Percentiles rank a stretch among this genome's conserved stretches.
Evolutionary conservation across 2,888 invertebrate species (phyloP).

Genomic region (Tetragnatha montana): DNA sequence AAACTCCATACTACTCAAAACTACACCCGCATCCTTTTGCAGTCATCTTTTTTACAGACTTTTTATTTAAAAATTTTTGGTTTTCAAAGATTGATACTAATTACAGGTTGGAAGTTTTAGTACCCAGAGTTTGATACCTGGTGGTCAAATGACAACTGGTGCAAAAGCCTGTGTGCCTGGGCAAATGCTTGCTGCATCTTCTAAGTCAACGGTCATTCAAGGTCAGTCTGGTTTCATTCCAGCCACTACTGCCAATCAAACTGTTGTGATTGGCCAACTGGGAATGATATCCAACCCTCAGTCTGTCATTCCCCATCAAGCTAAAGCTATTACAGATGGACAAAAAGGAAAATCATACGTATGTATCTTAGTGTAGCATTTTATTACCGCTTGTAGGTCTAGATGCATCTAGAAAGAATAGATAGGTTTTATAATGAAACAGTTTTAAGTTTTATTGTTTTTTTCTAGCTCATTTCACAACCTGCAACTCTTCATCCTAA

Average conservation of each 20-base stretch:
- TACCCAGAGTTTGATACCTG: slow-evolving; percentile 58
- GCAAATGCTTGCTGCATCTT: slow-evolving; percentile 87
- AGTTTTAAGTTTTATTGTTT: not conserved
- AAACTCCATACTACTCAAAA: not conserved
- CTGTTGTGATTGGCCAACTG: slow-evolving; percentile 78
- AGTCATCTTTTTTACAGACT: not conserved
- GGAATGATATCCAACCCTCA: slow-evolving; percentile 81
- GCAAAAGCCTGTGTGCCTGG: slow-evolving; percentile 86
- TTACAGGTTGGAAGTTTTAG: slow-evolving; percentile 63
- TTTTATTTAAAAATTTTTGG: not conserved
- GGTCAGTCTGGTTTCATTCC: slow-evolving; percentile 82
- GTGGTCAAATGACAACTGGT: slow-evolving; percentile 84
- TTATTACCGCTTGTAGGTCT: not conserved
- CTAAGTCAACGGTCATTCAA: slow-evolving; percentile 81
- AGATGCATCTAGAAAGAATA: not conserved
- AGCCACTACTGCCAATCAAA: slow-evolving; percentile 74
- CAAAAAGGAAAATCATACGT: slow-evolving; percentile 73
- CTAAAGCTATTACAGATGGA: slow-evolving; percentile 71
- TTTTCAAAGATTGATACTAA: not conserved
- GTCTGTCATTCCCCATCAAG: slow-evolving; percentile 80
- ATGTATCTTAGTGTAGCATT: slow-evolving; percentile 46
- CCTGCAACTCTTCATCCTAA: slow-evolving; percentile 72
- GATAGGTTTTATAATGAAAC: not conserved
- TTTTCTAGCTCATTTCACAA: slow-evolving; percentile 71
- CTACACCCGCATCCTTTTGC: not conserved